Base-by-base conservation (phyloP, 2,113 vertebrate species). In the Callopanchax toddi region DNA sequence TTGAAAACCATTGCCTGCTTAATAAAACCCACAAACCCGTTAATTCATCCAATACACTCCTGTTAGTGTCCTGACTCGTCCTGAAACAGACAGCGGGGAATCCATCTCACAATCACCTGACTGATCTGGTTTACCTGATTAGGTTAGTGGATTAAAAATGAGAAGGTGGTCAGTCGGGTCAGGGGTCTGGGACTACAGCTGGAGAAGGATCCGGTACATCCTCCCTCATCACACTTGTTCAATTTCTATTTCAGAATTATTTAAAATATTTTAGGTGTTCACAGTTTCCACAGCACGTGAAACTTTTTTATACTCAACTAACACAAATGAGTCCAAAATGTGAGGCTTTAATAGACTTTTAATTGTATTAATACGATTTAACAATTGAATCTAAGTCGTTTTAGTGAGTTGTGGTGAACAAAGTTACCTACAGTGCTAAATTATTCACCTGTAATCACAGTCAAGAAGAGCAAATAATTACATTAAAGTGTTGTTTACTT, bases 121-220 rank as follows among this genome's bases (percentile, higher is more conserved):
- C 55, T 79, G 67, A 82, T 79, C 66, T 68, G n/a, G 18, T 76
- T 79, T 11, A 74, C 76, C 61, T 82, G 40, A 70, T 81, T 69
- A 77, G 56, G 54, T 39, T 67, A 72, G 59, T 59, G 65, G 74
- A 65, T 76, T 81, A 51, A 59, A 68, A 63, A 65, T 29, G 44
- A 57, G 57, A 78, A 26, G 71, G 61, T 68, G 55, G 63, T 66
- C 17, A 23, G 40, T 52, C 26, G 46, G 50, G 34, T 56, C 16
- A 37, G 32, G 57, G 46, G 46, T 21, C 29, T 18, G 49, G 37
- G 51, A 73, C 67, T 57, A 64, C 51, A 32, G 65, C 36, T 54
- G n/a, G 11, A 48, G n/a, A 37, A 26, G 29, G 22, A 53, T 18
- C 59, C 21, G 16, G 29, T 44, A 29, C 45, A 36, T 50, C 11